A percentile compares a stretch with the other conserved stretches of the same genome.
phyloP scores from a whole-genome alignment of 2,888 invertebrate genomes.

The Nysson spinosus region DNA sequence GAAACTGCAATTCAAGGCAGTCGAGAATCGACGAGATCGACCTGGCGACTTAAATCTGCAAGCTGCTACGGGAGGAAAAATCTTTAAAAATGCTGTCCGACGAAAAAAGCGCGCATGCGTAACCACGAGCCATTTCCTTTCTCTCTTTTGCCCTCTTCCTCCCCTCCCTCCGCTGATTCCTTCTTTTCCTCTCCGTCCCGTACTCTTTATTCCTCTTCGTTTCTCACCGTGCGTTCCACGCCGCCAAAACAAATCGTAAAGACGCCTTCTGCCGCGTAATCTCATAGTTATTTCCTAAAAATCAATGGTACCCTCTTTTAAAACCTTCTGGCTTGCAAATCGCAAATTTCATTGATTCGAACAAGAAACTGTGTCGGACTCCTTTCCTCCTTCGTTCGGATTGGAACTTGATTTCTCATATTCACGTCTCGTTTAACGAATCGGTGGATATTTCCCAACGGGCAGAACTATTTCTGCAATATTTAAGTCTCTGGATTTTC shows the following conservation, averaged over 20 bases:
- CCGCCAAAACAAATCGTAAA: conserved; percentile 74
- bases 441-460: too few relatives aligned
- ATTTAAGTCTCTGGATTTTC: too few relatives aligned
- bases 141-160: conserved; percentile 32
- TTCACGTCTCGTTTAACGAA: too few relatives aligned
- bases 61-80: conserved; percentile 68
- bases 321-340: conserved; percentile 17
- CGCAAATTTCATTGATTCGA: conserved; percentile 17
- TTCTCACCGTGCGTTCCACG: conserved; percentile 51
- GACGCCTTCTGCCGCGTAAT: conserved; percentile 60
- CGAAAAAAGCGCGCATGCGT: conserved; percentile 72
- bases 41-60: conserved; percentile 63
- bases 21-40: conserved; percentile 60
- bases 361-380: too few relatives aligned
- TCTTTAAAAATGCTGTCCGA: conserved; percentile 73
- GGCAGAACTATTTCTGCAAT: too few relatives aligned
- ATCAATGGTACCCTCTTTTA: conserved; percentile 49
- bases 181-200: conserved; percentile 15
- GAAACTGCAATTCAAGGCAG: conserved; percentile 45
- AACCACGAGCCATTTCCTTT: conserved; percentile 56
- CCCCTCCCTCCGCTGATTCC: conserved; percentile 22
- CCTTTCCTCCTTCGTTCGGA: too few relatives aligned
- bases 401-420: too few relatives aligned
- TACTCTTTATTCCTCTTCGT: conserved; percentile 33
- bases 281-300: conserved; percentile 56